Conservation (phyloP, 2,888 invertebrate genomes). For the Rhamphomyia laevipes region DNA sequence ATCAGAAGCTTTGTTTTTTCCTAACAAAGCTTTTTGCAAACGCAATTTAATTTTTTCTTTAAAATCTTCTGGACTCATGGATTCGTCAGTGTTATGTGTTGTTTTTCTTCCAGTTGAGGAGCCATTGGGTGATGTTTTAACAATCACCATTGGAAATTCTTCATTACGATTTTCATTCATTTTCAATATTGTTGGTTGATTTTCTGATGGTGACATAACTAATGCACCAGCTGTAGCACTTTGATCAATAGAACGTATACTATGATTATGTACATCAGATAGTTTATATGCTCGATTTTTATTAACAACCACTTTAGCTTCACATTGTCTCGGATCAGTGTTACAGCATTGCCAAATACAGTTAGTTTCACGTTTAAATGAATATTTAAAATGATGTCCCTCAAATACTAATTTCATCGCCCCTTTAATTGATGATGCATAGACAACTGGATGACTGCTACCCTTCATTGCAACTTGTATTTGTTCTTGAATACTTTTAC, state of each 20-base stretch:
- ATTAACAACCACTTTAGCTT: constrained; percentile 29
- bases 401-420: constrained; percentile 33
- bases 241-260: constrained; percentile 32
- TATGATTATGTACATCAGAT: constrained; percentile 31
- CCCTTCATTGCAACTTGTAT: not conserved
- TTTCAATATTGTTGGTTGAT: not conserved
- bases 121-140: not conserved
- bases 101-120: not conserved
- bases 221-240: constrained; percentile 30
- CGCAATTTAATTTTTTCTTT: constrained; percentile 29
- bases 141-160: not conserved
- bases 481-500: not conserved
- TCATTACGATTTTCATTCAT: not conserved
- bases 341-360: constrained; percentile 13
- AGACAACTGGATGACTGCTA: constrained; percentile 19
- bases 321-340: constrained; percentile 23
- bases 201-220: constrained; percentile 17
- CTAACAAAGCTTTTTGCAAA: too few species aligned
- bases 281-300: constrained; percentile 30
- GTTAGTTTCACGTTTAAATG: constrained; percentile 29
- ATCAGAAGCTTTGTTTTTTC: too few species aligned
- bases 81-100: constrained; percentile 9
- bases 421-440: constrained; percentile 33
- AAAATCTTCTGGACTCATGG: constrained; percentile 25
- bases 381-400: constrained; percentile 32